phyloP scores from a whole-genome alignment of 2,888 invertebrate genomes.

The Clanis bilineata region DNA sequence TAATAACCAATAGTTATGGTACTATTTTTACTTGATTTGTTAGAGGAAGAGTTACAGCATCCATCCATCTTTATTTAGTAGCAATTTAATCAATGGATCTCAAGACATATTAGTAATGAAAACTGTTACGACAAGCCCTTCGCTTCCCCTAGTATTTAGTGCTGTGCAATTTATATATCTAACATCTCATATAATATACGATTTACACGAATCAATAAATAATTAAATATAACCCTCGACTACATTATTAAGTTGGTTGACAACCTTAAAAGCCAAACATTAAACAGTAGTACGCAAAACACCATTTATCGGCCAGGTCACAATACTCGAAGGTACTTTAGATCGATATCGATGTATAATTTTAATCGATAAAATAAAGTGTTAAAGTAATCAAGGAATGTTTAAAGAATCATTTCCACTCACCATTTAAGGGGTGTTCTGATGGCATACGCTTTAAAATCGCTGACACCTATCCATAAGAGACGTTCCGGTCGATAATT shows the following conservation, averaged over 20 bases:
- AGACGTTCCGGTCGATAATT: neutral
- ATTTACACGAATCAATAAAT: too few species aligned
- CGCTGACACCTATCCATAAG: neutral
- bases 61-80: too few species aligned
- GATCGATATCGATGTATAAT: conserved; percentile 34
- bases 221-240: too few species aligned
- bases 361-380: conserved; percentile 37
- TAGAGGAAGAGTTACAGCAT: too few species aligned
- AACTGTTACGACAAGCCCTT: too few species aligned
- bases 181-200: too few species aligned
- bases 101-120: too few species aligned
- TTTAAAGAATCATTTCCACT: conserved; percentile 1
- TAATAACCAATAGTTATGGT: too few species aligned
- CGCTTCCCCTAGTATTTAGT: too few species aligned
- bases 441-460: neutral
- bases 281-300: conserved; percentile 30
- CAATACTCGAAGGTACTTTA: conserved; percentile 25
- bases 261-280: neutral
- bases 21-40: too few species aligned
- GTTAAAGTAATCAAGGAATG: conserved; percentile 39
- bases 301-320: conserved; percentile 31
- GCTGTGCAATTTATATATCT: too few species aligned
- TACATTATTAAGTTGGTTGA: neutral
- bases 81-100: too few species aligned
- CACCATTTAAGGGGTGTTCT: neutral